Conservation (phyloP, 2,113 vertebrate genomes). For the Halichoeres trimaculatus region DNA sequence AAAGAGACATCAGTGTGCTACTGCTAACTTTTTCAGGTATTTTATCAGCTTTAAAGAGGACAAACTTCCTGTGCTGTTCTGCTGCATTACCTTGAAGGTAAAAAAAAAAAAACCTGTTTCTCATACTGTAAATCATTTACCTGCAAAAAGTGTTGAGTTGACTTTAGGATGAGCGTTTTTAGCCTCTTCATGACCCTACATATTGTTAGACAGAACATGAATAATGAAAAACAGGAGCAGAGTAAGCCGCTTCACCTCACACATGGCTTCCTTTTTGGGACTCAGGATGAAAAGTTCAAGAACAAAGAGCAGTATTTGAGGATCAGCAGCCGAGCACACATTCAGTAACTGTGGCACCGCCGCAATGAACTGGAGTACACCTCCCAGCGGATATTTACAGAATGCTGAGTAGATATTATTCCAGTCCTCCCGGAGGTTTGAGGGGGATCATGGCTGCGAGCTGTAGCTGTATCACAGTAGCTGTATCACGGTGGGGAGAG, state of each 20-base stretch:
- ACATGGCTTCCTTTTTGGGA: slow-evolving; percentile 32
- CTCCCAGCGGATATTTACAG: slow-evolving; percentile 67
- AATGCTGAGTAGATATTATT: slow-evolving; percentile 73
- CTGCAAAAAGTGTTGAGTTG: neutral
- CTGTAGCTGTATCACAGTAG: slow-evolving; percentile 31
- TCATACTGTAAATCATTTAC: neutral
- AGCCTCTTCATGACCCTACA: slow-evolving; percentile 33
- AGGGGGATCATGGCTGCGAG: slow-evolving; percentile 48
- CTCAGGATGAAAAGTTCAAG: slow-evolving; percentile 49
- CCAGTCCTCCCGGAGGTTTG: slow-evolving; percentile 52
- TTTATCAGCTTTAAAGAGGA: neutral
- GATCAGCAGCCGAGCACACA: slow-evolving; percentile 26
- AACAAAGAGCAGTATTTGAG: slow-evolving; percentile 44
- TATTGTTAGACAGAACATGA: slow-evolving; percentile 9
- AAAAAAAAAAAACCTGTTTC: neutral
- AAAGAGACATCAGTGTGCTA: neutral
- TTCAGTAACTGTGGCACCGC: slow-evolving; percentile 41
- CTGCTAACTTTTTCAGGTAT: neutral
- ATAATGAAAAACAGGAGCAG: slow-evolving; percentile 53
- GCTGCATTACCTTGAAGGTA: neutral
- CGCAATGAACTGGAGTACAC: slow-evolving; percentile 35
- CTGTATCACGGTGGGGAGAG: slow-evolving; percentile 11
- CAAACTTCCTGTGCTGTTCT: neutral
- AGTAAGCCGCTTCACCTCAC: slow-evolving; percentile 32
- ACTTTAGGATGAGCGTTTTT: slow-evolving; percentile 3